A percentile compares a stretch with the other conserved stretches of the same genome.
phyloP scores from a whole-genome alignment of 2,113 vertebrate genomes.

The Centropus unirufus region DNA sequence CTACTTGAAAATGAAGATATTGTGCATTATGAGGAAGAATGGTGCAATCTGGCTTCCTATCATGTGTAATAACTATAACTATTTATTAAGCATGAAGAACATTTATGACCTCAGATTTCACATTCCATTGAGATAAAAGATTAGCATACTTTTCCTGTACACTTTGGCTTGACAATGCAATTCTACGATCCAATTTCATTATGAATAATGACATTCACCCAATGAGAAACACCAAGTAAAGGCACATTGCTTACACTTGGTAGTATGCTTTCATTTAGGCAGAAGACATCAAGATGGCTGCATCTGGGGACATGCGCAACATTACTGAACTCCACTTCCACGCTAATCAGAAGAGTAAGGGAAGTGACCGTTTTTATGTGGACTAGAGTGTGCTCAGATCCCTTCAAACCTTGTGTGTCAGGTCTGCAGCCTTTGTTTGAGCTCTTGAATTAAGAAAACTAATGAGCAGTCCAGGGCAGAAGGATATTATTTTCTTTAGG shows the following conservation, averaged over 20 bases:
- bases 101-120: not conserved
- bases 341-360: not conserved
- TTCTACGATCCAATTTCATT: not conserved
- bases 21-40: slow-evolving; percentile 8
- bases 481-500: not conserved
- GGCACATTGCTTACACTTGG: not conserved
- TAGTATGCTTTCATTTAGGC: not conserved
- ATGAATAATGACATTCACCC: not conserved
- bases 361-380: not conserved
- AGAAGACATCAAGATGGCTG: not conserved
- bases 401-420: not conserved
- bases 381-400: not conserved
- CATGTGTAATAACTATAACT: not conserved
- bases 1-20: not conserved
- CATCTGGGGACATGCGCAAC: not conserved
- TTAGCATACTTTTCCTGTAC: not conserved
- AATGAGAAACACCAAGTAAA: not conserved
- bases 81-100: slow-evolving; percentile 8
- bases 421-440: not conserved
- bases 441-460: not conserved
- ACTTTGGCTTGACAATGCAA: not conserved
- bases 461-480: not conserved
- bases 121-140: not conserved
- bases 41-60: slow-evolving; percentile 1
- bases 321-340: not conserved